Percentiles rank a stretch among this genome's conserved stretches.
phyloP scores from a whole-genome alignment of 2,113 vertebrate genomes.

The Antidorcas marsupialis region DNA sequence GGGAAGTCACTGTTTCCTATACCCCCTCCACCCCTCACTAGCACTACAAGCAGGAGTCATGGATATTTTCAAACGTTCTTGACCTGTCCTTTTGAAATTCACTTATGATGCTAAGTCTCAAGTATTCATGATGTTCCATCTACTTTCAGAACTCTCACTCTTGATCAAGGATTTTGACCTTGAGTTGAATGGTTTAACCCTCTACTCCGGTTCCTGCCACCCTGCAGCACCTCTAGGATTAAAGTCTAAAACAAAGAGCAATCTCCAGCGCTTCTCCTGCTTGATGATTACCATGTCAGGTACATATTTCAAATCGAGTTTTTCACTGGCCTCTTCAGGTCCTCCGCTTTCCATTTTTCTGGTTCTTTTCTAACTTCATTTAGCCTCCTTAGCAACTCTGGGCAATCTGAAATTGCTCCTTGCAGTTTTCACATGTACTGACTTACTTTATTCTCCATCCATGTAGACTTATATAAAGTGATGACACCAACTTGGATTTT shows the following conservation, averaged over 20 bases:
- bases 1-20: not conserved
- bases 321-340: not conserved
- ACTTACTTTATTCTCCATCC: not conserved
- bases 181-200: not conserved
- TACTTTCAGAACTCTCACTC: not conserved
- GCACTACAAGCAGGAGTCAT: not conserved
- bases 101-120: not conserved
- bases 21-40: rapidly evolving
- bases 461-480: not conserved
- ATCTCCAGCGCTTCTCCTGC: not conserved
- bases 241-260: not conserved
- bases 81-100: not conserved
- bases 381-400: not conserved
- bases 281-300: not conserved
- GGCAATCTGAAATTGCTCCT: not conserved
- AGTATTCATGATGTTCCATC: not conserved
- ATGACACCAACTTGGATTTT: not conserved
- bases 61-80: not conserved
- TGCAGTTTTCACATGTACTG: not conserved
- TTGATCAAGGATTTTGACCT: not conserved
- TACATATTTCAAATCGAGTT: not conserved
- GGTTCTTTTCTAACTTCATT: not conserved
- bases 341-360: not conserved
- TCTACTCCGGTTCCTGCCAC: not conserved
- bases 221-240: not conserved